These are phyloP conservation scores for Agonopterix heracliana DNA, from an alignment of 2,888 invertebrate species.

Conservation along the genomic window DNA sequence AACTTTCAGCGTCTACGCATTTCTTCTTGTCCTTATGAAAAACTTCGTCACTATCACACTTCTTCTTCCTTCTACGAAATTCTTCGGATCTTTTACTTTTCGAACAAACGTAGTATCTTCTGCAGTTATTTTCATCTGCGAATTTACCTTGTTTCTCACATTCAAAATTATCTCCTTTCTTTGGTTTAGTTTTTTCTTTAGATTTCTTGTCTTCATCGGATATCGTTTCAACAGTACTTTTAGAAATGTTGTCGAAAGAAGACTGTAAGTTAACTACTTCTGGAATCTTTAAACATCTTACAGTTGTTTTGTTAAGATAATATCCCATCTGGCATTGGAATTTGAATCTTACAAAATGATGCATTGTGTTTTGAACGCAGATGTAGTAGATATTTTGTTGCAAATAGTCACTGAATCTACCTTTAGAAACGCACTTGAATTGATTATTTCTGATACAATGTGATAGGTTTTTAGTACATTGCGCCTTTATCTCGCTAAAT, in stretches of 20 bases:
- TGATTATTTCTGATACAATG: conserved; percentile 64
- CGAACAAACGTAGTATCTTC: conserved; percentile 62
- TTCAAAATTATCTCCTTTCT: conserved; percentile 24
- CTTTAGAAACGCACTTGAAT: conserved; percentile 59
- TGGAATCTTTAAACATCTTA: conserved; percentile 36
- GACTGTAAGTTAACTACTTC: conserved; percentile 9
- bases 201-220: conserved; percentile 21
- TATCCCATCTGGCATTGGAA: conserved; percentile 53
- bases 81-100: conserved; percentile 32
- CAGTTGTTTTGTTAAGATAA: conserved; percentile 40
- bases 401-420: conserved; percentile 52
- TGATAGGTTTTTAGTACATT: conserved; percentile 64
- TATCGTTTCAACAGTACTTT: conserved; percentile 17
- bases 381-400: conserved; percentile 58
- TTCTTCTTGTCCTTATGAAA: conserved; percentile 52
- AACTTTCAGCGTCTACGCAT: conserved; percentile 49
- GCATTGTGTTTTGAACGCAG: conserved; percentile 43
- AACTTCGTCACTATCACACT: conserved; percentile 56
- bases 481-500: conserved; percentile 59
- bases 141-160: conserved; percentile 53
- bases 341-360: conserved; percentile 46
- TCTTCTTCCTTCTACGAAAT: conserved; percentile 46
- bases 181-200: conserved; percentile 1
- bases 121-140: conserved; percentile 50
- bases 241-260: conserved; percentile 10